Evolutionary conservation across 2,797 vertebrate species (phyloP).

Genomic region (Hemibagrus guttatus): DNA sequence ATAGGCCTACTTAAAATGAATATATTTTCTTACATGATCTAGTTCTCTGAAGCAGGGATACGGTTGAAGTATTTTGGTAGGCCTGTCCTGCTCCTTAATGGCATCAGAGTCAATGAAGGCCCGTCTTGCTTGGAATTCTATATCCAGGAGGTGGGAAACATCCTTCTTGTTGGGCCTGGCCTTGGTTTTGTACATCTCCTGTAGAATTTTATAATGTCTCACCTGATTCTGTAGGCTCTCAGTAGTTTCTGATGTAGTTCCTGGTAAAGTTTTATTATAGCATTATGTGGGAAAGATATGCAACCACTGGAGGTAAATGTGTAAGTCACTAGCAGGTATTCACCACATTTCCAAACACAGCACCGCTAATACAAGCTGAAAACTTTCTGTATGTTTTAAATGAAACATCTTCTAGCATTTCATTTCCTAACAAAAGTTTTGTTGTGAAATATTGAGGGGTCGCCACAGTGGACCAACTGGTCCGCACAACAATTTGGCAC

Average conservation of each 20-base stretch:
- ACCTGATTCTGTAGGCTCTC: background rate
- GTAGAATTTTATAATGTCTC: background rate
- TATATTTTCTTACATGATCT: constrained; percentile 48
- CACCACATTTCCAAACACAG: background rate
- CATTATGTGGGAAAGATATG: background rate
- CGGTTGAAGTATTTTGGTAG: constrained; percentile 40
- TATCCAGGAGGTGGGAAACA: constrained; percentile 53
- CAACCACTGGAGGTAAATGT: too few relatives aligned
- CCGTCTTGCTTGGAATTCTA: constrained; percentile 48
- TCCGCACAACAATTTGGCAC: too few relatives aligned
- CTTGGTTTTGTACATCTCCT: background rate
- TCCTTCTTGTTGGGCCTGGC: background rate
- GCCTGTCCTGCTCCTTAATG: constrained; percentile 17
- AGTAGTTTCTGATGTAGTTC: too few relatives aligned
- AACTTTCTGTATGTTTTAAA: background rate
- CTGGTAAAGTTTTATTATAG: background rate
- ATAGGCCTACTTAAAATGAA: background rate
- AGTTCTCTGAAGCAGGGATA: constrained; percentile 46
- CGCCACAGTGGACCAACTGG: too few relatives aligned
- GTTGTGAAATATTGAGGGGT: too few relatives aligned
- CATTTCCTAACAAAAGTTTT: too few relatives aligned
- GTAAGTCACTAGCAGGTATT: background rate
- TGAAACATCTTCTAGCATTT: background rate
- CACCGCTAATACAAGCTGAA: background rate
- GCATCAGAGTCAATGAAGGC: constrained; percentile 52